Percentiles rank a stretch among this genome's conserved stretches.
These are phyloP conservation scores for Cerastis leucographa DNA, from an alignment of 2,888 invertebrate species.

Conservation along the genomic window DNA sequence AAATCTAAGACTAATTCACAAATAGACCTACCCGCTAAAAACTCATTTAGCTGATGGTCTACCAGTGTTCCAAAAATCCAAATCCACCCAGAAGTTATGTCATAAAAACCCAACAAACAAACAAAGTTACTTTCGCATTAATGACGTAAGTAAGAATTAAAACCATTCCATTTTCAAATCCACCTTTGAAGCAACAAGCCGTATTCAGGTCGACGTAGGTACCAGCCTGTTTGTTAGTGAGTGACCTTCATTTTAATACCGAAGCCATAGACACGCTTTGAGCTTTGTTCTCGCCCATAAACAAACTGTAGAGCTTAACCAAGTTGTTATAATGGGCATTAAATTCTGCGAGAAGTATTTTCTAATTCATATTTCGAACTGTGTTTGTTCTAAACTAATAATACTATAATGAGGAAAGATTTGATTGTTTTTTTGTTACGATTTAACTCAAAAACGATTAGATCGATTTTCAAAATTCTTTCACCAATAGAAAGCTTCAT, in stretches of 20 bases:
- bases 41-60: neutral
- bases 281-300: slow-evolving; percentile 29
- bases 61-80: neutral
- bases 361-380: neutral
- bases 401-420: too few relatives aligned
- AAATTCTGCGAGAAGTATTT: neutral
- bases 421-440: too few relatives aligned
- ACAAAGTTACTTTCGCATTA: neutral
- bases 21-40: too few relatives aligned
- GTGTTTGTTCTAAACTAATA: too few relatives aligned
- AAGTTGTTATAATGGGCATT: neutral
- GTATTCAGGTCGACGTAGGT: neutral
- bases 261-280: slow-evolving; percentile 28
- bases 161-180: neutral
- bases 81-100: neutral
- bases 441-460: too few relatives aligned
- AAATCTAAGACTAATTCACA: too few relatives aligned
- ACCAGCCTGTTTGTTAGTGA: neutral
- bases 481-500: too few relatives aligned
- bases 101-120: neutral
- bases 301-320: slow-evolving; percentile 13
- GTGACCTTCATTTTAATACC: slow-evolving; percentile 15
- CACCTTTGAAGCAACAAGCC: slow-evolving; percentile 23
- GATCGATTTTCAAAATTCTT: too few relatives aligned
- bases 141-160: neutral